Evolutionary conservation across 92 coral and sea anemone genomes (phyloP), one percentile per base, ranked within the genome.

Genomic region (Muricea muricata): DNA sequence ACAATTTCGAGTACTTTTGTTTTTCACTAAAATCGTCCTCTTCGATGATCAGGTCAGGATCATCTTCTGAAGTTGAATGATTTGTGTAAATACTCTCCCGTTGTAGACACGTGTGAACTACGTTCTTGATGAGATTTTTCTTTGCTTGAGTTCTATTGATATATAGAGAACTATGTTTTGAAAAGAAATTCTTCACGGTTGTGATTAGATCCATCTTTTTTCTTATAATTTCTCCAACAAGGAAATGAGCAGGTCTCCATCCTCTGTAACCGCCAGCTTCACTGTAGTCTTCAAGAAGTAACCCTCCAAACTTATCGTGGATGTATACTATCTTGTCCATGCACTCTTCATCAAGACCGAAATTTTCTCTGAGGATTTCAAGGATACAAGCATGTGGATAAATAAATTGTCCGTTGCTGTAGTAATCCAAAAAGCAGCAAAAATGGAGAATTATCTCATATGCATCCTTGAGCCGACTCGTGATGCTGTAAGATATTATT

Each of bases 181-280:
- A 41, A 17, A 90, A 24, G 1, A 83, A 29, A 4, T 21, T 60
- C 63, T 68, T 69, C 0, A 88, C 90, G 6, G 86, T 78, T 14
- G 54, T 57, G 30, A 60, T 40, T 24, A 52, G 29, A 26, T 61
- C 54, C n/a, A 87, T 82, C 39, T 65, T 24, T 18, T 88, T 71
- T 20, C 56, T 90, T 1, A 87, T 82, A 68, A 87, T 91, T 70
- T 90, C 91, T 2, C 88, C 89, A 6, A 90, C 93, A 6, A 90
- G 93, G 26, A 84, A 80, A 46, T 90, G 93, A 9, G 93, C 93
- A 0, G 93, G 93, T 47, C 91, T 84, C 91, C 93, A 90, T 9
- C 93, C 93, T 24, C 80, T 25, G 56, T 82, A 90, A 8, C 89
- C 91, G 7, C 48, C 35, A n/a, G 84, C 39, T 52, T 90, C 91